Conservation (phyloP, 2,113 vertebrate genomes). For the Hemiprocne comata region DNA sequence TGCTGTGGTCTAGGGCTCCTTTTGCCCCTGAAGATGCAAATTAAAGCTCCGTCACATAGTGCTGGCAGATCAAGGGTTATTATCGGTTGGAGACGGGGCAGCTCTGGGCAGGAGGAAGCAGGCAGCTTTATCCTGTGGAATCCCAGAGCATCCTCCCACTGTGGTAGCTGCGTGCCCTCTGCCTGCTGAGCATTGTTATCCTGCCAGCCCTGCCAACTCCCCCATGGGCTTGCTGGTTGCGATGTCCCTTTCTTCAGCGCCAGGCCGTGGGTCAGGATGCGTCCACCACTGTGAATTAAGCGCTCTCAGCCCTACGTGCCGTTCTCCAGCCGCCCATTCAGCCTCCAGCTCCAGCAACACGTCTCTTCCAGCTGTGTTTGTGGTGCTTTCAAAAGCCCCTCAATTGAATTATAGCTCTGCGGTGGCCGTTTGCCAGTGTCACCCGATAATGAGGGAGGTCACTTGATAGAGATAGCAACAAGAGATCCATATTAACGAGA, state of each 20-base stretch:
- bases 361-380: conserved; percentile 66
- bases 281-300: not conserved
- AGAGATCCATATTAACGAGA: conserved; percentile 62
- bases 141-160: not conserved
- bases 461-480: conserved; percentile 44
- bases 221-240: rapidly evolving
- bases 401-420: conserved; percentile 71
- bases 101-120: not conserved
- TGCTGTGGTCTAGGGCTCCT: not conserved
- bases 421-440: conserved; percentile 63
- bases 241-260: not conserved
- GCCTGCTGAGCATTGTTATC: not conserved
- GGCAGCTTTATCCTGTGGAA: not conserved
- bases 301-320: rapidly evolving
- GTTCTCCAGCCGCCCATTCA: conserved; percentile 4
- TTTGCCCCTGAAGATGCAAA: not conserved
- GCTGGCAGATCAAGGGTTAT: too few relatives aligned
- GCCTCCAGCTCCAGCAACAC: not conserved
- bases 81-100: rapidly evolving
- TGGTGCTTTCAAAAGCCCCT: conserved; percentile 61
- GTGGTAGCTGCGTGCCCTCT: not conserved
- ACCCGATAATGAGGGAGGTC: conserved; percentile 60
- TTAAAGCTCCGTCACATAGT: too few relatives aligned
- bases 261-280: rapidly evolving
- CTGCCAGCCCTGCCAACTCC: not conserved